A percentile compares a stretch with the other conserved stretches of the same genome.
Evolutionary conservation across 2,113 vertebrate genomes (phyloP).

Genomic region (Tragelaphus buxtoni): DNA sequence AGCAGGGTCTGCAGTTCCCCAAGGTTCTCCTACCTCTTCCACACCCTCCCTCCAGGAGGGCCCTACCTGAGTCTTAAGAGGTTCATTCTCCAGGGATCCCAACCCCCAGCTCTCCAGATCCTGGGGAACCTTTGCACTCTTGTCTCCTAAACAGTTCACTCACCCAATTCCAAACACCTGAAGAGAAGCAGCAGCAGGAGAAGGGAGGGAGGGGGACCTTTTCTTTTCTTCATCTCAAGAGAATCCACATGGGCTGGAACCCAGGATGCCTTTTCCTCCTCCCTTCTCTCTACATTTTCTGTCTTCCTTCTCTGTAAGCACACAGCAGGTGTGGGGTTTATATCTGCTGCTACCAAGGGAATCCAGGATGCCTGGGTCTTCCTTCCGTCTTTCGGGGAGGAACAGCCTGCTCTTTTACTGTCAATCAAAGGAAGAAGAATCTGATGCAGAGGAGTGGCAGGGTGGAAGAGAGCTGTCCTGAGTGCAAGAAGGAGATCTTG

Average conservation of each 20-base stretch:
- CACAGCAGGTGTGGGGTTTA: background rate
- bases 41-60: background rate
- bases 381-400: background rate
- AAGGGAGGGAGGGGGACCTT: accelerated
- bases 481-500: background rate
- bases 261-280: background rate
- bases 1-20: background rate
- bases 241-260: background rate
- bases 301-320: background rate
- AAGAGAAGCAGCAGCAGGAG: background rate
- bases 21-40: background rate
- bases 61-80: background rate
- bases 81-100: background rate
- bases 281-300: background rate
- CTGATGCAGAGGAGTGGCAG: background rate
- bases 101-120: background rate
- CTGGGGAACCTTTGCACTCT: background rate
- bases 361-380: background rate
- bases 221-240: background rate
- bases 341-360: background rate
- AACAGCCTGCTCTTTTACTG: background rate
- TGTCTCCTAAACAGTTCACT: background rate
- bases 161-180: background rate
- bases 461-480: background rate
- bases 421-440: background rate